phyloP scores from a whole-genome alignment of 2,113 vertebrate species.

The Lasiurus cinereus region DNA sequence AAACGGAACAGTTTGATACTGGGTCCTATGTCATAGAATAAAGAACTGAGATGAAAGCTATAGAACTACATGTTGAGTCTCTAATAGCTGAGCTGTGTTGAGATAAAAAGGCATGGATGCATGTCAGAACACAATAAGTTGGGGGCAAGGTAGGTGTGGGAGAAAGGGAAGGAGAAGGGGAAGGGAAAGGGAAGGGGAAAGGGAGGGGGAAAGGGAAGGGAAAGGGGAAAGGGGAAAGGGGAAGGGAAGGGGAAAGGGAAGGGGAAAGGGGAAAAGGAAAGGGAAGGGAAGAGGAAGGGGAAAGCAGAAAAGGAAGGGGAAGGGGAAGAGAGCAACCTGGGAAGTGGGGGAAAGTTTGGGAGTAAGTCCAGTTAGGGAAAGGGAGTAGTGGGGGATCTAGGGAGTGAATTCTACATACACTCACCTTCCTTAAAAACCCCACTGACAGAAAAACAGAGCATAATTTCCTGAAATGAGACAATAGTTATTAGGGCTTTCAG shows the following conservation, averaged over 20 bases:
- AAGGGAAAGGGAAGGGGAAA: neutral
- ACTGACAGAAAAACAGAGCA: slow-evolving; percentile 92
- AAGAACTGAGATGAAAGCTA: neutral
- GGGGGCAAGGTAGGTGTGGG: neutral
- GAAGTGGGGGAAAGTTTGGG: slow-evolving; percentile 35
- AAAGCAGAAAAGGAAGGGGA: too few relatives aligned
- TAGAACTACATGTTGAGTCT: neutral
- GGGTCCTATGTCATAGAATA: neutral
- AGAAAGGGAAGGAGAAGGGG: neutral
- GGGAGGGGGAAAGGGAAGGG: too few relatives aligned
- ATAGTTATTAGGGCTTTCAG: neutral
- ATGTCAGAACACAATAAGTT: neutral
- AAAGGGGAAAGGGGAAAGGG: too few relatives aligned
- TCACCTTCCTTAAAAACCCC: slow-evolving; percentile 91
- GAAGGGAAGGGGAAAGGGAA: neutral
- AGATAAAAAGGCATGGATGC: neutral
- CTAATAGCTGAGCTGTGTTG: neutral
- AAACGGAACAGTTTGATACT: neutral
- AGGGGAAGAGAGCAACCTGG: neutral
- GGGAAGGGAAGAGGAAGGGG: too few relatives aligned
- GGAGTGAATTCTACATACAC: neutral
- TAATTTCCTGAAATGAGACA: slow-evolving; percentile 85
- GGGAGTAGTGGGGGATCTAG: neutral
- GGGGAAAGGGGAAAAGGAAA: accelerated
- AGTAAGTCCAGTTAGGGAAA: neutral